phyloP scores from a whole-genome alignment of 2,797 vertebrate genomes.

The Falco rusticolus region DNA sequence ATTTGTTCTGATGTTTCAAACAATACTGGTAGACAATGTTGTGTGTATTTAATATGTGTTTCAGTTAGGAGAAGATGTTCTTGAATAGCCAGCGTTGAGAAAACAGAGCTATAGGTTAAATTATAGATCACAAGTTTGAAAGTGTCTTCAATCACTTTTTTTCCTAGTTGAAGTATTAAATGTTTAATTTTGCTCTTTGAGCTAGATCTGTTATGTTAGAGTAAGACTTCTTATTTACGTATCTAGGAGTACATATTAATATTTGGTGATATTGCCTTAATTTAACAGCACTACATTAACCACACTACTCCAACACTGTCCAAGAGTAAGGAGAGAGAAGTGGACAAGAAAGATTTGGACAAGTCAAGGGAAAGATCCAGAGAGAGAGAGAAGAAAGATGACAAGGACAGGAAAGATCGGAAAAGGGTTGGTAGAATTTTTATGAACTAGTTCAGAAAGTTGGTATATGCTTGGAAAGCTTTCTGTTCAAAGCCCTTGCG shows the following conservation, averaged over 20 bases:
- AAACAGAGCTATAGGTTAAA: neutral
- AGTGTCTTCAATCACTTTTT: neutral
- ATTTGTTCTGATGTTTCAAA: neutral
- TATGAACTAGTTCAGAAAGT: slow-evolving; percentile 60
- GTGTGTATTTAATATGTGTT: neutral
- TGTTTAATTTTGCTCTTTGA: neutral
- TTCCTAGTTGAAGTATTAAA: neutral
- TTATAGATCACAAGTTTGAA: neutral
- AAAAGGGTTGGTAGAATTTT: slow-evolving; percentile 90
- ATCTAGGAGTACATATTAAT: slow-evolving; percentile 67
- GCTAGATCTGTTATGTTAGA: neutral
- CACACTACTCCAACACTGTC: slow-evolving; percentile 92
- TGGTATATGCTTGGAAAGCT: neutral
- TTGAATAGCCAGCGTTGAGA: neutral
- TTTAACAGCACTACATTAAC: slow-evolving; percentile 92
- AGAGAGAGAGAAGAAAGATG: slow-evolving; percentile 96
- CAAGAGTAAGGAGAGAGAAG: slow-evolving; percentile 97
- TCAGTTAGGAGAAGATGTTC: neutral
- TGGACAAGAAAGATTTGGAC: slow-evolving; percentile 96
- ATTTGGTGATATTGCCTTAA: slow-evolving; percentile 80
- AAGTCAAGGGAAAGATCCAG: slow-evolving; percentile 91
- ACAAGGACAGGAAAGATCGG: slow-evolving; percentile 91
- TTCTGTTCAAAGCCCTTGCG: neutral
- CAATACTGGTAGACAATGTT: neutral
- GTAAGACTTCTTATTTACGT: slow-evolving; percentile 14